Evolutionary conservation across 2,888 invertebrate species (phyloP).

Genomic region (Diplazon laetatorius): DNA sequence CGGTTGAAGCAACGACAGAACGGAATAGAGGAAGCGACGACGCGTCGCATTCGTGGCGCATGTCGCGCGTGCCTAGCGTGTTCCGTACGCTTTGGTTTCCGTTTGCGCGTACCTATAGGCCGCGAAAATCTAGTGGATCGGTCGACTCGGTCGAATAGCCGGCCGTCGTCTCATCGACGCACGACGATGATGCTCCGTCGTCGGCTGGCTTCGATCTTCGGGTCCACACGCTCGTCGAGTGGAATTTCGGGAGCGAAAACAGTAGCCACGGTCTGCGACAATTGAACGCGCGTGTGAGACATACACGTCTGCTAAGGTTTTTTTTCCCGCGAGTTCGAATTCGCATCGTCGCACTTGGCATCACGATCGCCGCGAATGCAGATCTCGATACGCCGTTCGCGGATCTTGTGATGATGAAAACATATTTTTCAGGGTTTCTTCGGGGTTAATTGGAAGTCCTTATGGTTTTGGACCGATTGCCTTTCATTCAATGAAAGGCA

Average conservation of each 20-base stretch:
- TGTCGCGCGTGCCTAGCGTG: constrained; percentile 73
- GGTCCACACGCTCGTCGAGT: constrained; percentile 9
- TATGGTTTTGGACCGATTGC: too few species aligned
- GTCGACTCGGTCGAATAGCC: constrained; percentile 68
- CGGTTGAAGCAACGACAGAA: constrained; percentile 43
- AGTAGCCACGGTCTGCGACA: constrained; percentile 20
- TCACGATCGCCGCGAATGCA: neutral
- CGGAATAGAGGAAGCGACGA: constrained; percentile 53
- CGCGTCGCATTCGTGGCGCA: constrained; percentile 72
- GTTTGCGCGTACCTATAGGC: constrained; percentile 71
- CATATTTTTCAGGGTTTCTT: too few species aligned
- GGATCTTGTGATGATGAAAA: constrained; percentile 2
- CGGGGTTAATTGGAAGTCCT: too few species aligned
- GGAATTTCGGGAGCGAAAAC: constrained; percentile 41
- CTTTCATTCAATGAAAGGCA: too few species aligned
- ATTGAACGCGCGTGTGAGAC: constrained; percentile 27
- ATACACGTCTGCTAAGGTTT: constrained; percentile 1
- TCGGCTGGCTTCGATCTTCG: neutral
- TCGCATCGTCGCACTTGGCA: neutral
- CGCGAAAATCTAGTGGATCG: too few species aligned
- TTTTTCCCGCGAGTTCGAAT: constrained; percentile 10
- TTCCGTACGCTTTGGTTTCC: constrained; percentile 73
- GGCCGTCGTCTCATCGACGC: constrained; percentile 55
- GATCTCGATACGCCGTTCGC: neutral
- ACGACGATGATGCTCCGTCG: constrained; percentile 34